A percentile compares a stretch with the other conserved stretches of the same genome.
These are phyloP conservation scores for Tapirus indicus DNA, from an alignment of 2,797 vertebrate species.

Conservation along the genomic window DNA sequence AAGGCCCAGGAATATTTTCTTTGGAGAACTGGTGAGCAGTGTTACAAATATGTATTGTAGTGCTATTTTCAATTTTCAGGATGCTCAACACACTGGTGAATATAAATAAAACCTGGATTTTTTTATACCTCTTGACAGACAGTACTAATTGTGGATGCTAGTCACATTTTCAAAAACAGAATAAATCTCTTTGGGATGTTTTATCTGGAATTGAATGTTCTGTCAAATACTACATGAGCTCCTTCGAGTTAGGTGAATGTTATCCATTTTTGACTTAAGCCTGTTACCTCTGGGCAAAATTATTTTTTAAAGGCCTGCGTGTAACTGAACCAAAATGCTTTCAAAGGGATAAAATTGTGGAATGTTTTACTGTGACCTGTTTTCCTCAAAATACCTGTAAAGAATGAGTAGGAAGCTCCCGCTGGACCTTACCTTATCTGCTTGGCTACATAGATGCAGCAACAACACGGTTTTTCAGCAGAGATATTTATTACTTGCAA, in stretches of 20 bases:
- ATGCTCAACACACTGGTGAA: not conserved
- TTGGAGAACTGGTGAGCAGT: not conserved
- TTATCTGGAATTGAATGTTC: constrained; percentile 67
- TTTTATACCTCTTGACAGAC: not conserved
- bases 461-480: not conserved
- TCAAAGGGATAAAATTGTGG: not conserved
- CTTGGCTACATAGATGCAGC: not conserved
- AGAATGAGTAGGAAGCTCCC: not conserved
- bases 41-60: constrained; percentile 35
- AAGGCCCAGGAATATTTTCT: not conserved
- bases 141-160: constrained; percentile 28
- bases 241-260: not conserved
- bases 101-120: constrained; percentile 8
- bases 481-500: not conserved
- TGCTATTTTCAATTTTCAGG: constrained; percentile 9
- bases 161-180: constrained; percentile 56
- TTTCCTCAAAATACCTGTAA: constrained; percentile 55
- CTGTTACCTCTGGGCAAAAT: constrained; percentile 64
- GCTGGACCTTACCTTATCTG: not conserved
- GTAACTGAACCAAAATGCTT: constrained; percentile 70
- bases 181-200: constrained; percentile 72
- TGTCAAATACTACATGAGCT: constrained; percentile 40
- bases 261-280: constrained; percentile 66
- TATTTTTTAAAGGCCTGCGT: constrained; percentile 28
- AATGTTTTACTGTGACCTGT: constrained; percentile 9